phyloP scores from a whole-genome alignment of 2,888 invertebrate species.

The Pterobdella sp. region DNA sequence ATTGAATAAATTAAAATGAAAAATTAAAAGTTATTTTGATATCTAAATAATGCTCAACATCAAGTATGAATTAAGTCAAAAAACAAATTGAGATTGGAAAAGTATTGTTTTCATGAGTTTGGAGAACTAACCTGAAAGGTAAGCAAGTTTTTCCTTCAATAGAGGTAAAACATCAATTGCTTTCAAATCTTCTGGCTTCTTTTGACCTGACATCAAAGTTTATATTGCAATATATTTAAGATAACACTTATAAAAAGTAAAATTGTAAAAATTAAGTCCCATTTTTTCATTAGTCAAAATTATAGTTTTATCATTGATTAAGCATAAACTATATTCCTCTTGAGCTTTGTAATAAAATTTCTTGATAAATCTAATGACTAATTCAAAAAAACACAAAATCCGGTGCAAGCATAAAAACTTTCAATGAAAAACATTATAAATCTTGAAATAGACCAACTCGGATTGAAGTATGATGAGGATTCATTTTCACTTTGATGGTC shows the following conservation, averaged over 20 bases:
- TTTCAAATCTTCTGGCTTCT: conserved; percentile 60
- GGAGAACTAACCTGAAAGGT: conserved; percentile 64
- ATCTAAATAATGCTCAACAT: no score
- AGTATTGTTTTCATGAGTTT: no score
- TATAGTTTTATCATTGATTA: neutral
- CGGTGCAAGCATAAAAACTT: neutral
- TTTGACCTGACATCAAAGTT: conserved; percentile 8
- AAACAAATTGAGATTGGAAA: no score
- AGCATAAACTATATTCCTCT: neutral
- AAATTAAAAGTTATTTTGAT: no score
- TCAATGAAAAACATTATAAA: no score
- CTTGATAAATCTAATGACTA: neutral
- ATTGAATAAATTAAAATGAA: no score
- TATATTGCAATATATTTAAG: neutral
- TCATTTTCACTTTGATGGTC: neutral
- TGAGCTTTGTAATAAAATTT: neutral
- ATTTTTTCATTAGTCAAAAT: conserved; percentile 4
- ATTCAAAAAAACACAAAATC: neutral
- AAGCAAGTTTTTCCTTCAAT: conserved; percentile 86
- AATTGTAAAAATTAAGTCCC: neutral
- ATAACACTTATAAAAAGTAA: neutral
- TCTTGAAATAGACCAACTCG: neutral
- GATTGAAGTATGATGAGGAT: neutral
- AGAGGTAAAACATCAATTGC: conserved; percentile 88
- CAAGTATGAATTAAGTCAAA: no score